Evolutionary conservation across 2,888 invertebrate species (phyloP).

Genomic region (Pseudococcus jackbeardsleyi): DNA sequence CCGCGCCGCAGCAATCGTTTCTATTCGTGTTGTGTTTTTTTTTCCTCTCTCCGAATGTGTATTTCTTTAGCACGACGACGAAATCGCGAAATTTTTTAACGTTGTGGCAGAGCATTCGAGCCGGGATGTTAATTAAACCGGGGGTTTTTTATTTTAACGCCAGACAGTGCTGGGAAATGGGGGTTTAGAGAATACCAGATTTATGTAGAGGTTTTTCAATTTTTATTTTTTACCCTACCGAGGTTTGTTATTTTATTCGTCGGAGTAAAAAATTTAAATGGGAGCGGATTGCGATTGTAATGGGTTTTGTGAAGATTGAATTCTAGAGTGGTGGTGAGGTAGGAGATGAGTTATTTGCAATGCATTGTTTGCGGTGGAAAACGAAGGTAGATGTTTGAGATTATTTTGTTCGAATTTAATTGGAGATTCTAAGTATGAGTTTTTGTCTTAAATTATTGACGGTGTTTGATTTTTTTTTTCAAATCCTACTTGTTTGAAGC

Average conservation of each 20-base stretch:
- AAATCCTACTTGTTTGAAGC: too few species aligned
- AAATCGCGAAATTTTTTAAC: not conserved
- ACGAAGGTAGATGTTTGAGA: not conserved
- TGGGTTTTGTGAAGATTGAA: not conserved
- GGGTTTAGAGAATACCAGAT: not conserved
- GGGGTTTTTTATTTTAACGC: slow-evolving; percentile 11
- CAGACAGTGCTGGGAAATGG: not conserved
- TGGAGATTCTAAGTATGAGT: not conserved
- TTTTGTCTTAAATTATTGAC: not conserved
- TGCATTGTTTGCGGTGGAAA: not conserved
- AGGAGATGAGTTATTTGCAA: not conserved
- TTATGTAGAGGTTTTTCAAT: not conserved
- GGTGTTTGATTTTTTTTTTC: too few species aligned
- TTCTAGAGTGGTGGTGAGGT: not conserved
- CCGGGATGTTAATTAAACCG: slow-evolving; percentile 32
- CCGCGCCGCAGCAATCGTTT: slow-evolving; percentile 38
- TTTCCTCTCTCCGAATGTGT: not conserved
- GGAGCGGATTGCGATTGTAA: slow-evolving; percentile 4
- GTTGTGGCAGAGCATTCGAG: not conserved
- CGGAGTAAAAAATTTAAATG: not conserved
- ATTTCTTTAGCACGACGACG: not conserved
- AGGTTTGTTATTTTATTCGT: slow-evolving; percentile 11
- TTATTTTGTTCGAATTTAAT: not conserved
- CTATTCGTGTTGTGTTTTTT: slow-evolving; percentile 31
- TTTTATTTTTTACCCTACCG: not conserved